Evolutionary conservation across 1,140 invertebrate genomes (phyloP).

Genomic region (Drosophila nikananu): DNA sequence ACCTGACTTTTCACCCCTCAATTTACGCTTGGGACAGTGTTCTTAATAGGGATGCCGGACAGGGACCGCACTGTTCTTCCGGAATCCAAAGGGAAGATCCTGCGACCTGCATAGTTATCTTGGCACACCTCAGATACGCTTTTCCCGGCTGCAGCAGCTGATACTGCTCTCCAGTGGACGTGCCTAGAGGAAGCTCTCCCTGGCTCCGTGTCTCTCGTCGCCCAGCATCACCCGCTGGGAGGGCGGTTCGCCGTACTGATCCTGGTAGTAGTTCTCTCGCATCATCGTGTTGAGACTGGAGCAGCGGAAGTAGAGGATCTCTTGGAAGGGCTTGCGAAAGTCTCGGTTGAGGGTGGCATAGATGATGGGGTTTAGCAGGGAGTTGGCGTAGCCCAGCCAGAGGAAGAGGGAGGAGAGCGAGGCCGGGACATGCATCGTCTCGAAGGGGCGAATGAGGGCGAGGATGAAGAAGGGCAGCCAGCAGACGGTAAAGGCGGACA

Average conservation of each 20-base stretch:
- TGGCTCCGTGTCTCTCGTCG: slow-evolving; percentile 80
- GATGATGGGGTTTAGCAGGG: slow-evolving; percentile 96
- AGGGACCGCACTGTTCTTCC: neutral
- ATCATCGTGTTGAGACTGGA: slow-evolving; percentile 95
- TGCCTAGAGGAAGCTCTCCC: slow-evolving; percentile 83
- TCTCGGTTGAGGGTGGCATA: slow-evolving; percentile 96
- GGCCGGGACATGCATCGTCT: slow-evolving; percentile 89
- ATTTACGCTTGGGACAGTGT: slow-evolving; percentile 6
- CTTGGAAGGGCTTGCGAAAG: slow-evolving; percentile 96
- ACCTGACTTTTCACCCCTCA: slow-evolving; percentile 4
- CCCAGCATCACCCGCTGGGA: slow-evolving; percentile 85
- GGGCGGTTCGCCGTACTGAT: slow-evolving; percentile 93
- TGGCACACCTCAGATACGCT: slow-evolving; percentile 18
- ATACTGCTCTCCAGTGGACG: slow-evolving; percentile 7
- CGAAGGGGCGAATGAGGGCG: slow-evolving; percentile 94
- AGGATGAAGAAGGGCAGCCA: slow-evolving; percentile 99
- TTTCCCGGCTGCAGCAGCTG: neutral
- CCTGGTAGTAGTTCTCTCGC: slow-evolving; percentile 96
- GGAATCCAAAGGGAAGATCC: slow-evolving; percentile 1
- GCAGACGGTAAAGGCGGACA: slow-evolving; percentile 98
- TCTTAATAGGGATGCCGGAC: neutral
- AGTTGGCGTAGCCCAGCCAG: slow-evolving; percentile 98
- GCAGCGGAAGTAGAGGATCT: slow-evolving; percentile 95
- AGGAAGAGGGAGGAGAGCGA: slow-evolving; percentile 91
- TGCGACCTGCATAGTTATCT: neutral